Percentiles rank a stretch among this genome's conserved stretches.
Evolutionary conservation across 2,797 vertebrate species (phyloP).

Genomic region (Synanceia verrucosa): DNA sequence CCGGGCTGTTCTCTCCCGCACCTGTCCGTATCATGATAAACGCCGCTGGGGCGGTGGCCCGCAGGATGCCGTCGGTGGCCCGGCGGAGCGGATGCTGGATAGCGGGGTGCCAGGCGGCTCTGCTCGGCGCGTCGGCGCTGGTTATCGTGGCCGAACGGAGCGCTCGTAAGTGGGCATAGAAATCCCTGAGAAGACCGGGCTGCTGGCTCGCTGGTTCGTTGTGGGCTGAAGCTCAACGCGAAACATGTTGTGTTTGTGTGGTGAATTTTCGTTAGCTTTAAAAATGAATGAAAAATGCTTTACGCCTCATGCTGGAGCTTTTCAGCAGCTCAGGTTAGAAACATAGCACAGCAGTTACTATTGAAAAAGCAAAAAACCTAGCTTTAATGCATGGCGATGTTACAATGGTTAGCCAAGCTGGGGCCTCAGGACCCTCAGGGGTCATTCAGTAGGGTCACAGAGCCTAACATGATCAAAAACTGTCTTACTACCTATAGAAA

Average conservation of each 20-base stretch:
- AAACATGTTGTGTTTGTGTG: neutral
- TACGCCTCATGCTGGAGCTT: slow-evolving; percentile 25
- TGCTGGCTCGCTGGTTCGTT: neutral
- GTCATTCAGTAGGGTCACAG: slow-evolving; percentile 30
- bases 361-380: slow-evolving; percentile 3
- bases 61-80: slow-evolving; percentile 74
- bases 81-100: slow-evolving; percentile 79
- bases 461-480: neutral
- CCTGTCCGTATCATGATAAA: slow-evolving; percentile 62
- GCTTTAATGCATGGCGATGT: neutral
- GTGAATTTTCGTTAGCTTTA: neutral
- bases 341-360: neutral
- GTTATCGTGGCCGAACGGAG: slow-evolving; percentile 83
- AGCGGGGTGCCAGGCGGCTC: slow-evolving; percentile 81
- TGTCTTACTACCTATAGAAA: neutral
- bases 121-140: slow-evolving; percentile 81
- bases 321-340: slow-evolving; percentile 8
- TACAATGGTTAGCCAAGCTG: slow-evolving; percentile 1
- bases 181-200: neutral
- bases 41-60: slow-evolving; percentile 66
- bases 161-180: slow-evolving; percentile 80
- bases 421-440: slow-evolving; percentile 8
- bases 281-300: slow-evolving; percentile 17
- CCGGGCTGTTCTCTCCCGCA: slow-evolving; percentile 16
- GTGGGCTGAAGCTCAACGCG: neutral